Conservation (phyloP, 2,113 vertebrate genomes). For the Tyrannus savana region DNA sequence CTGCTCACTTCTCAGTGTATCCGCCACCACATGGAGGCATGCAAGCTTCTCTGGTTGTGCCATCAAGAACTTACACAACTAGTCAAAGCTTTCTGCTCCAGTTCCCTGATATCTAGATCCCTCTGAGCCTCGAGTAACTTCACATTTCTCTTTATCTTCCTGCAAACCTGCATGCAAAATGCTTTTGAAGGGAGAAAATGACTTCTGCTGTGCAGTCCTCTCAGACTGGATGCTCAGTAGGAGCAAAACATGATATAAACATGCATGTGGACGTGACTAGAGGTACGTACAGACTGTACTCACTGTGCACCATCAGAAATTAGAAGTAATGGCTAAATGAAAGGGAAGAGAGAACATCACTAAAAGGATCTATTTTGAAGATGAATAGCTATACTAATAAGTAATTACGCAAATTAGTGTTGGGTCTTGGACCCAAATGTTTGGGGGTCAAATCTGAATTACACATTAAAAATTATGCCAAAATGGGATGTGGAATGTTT, state of each 20-base stretch:
- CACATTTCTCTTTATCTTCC: neutral
- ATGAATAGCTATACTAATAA: neutral
- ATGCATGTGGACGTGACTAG: neutral
- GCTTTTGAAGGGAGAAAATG: neutral
- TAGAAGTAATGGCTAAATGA: neutral
- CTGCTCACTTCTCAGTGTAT: fast-evolving
- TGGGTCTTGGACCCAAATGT: neutral
- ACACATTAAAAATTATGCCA: neutral
- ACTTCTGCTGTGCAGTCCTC: neutral
- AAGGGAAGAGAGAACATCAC: neutral
- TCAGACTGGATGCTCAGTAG: neutral
- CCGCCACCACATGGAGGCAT: neutral
- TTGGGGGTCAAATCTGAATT: neutral
- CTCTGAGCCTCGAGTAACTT: neutral
- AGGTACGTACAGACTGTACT: neutral
- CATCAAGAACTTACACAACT: neutral
- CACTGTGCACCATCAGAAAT: neutral
- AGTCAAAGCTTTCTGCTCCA: neutral
- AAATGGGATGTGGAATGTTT: neutral
- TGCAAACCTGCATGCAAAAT: neutral
- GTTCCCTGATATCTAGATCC: neutral
- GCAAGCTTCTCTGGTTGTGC: neutral
- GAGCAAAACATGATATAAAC: neutral
- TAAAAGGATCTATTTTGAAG: neutral
- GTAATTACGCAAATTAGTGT: neutral